Evolutionary conservation across 1,140 invertebrate genomes (phyloP), one percentile per base, ranked within the genome.

Genomic region (Andricus grossulariae): DNA sequence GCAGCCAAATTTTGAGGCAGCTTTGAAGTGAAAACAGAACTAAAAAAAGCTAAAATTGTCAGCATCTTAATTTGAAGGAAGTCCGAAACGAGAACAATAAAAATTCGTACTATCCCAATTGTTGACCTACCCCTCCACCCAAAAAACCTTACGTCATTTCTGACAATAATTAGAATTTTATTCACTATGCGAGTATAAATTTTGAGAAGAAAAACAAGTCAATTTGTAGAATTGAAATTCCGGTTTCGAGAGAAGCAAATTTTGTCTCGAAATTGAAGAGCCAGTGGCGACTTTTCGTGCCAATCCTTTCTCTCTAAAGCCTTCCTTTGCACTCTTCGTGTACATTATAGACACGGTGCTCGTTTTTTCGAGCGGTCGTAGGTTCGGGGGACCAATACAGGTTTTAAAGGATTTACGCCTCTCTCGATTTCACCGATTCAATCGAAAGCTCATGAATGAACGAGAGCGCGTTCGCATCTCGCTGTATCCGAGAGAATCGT

Each of bases 381-480:
- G 57, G 60, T 32, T 66, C 32, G 73, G 32, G 57, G 60, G 57
- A 52, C 49, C 66, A 76, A 19, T 76, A 72, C 66, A 70, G 79
- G 80, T 84, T 79, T 75, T 81, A 78, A 79, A 82, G 79, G 79
- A 83, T 85, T 83, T 80, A 81, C 80, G 80, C 80, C 71, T 82
- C 73, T 72, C 78, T 79, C 81, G 83, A 84, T 82, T 81, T 79
- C 75, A 82, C 79, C 84, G 79, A 82, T 84, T 83, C 72, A 82
- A 84, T 83, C 78, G 80, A 83, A 79, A 84, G 75, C 83, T 87
- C 85, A 85, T 87, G 87, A 87, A 88, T 88, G 87, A 85, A 87
- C 77, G 81, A 80, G 81, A 81, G 74, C 73, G 75, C 79, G 72
- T 73, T 76, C 72, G 83, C 78, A 81, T 83, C 81, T 82, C 72